These are phyloP conservation scores for Watsonalla binaria DNA, from an alignment of 2,888 invertebrate genomes.

Conservation along the genomic window DNA sequence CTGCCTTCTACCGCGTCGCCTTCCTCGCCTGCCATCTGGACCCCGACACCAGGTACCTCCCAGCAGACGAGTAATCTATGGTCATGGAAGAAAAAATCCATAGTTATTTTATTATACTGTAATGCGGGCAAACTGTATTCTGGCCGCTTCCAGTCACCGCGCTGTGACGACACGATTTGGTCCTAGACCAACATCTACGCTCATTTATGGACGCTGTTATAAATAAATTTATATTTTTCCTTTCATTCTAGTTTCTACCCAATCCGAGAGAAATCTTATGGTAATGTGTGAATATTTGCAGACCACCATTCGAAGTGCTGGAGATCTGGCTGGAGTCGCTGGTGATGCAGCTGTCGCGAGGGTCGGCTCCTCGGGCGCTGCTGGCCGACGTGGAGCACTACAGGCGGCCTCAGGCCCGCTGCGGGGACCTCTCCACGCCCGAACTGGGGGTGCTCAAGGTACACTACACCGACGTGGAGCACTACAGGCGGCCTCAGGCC, in stretches of 20 bases:
- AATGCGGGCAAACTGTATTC: too few relatives aligned
- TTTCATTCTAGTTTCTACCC: too few relatives aligned
- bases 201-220: too few relatives aligned
- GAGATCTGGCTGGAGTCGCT: conserved; percentile 93
- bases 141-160: too few relatives aligned
- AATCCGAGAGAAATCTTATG: conserved; percentile 31
- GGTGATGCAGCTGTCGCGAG: conserved; percentile 83
- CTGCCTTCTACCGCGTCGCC: conserved; percentile 92
- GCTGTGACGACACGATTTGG: too few relatives aligned
- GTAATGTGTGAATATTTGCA: conserved; percentile 34
- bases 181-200: too few relatives aligned
- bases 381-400: conserved; percentile 88
- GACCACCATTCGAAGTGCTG: conserved; percentile 93
- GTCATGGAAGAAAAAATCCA: too few relatives aligned
- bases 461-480: too few relatives aligned
- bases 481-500: conserved; percentile 10
- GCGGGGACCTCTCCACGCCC: conserved; percentile 70
- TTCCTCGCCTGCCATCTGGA: conserved; percentile 94
- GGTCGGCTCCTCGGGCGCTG: conserved; percentile 77
- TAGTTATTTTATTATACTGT: too few relatives aligned
- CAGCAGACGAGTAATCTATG: too few relatives aligned
- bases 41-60: conserved; percentile 90
- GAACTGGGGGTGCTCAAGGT: conserved; percentile 5
- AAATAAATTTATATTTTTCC: too few relatives aligned
- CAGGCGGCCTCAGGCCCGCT: conserved; percentile 66